Percentiles rank a stretch among this genome's conserved stretches.
Evolutionary conservation across 2,888 invertebrate genomes (phyloP).

Genomic region (Dysmachus trigonus): DNA sequence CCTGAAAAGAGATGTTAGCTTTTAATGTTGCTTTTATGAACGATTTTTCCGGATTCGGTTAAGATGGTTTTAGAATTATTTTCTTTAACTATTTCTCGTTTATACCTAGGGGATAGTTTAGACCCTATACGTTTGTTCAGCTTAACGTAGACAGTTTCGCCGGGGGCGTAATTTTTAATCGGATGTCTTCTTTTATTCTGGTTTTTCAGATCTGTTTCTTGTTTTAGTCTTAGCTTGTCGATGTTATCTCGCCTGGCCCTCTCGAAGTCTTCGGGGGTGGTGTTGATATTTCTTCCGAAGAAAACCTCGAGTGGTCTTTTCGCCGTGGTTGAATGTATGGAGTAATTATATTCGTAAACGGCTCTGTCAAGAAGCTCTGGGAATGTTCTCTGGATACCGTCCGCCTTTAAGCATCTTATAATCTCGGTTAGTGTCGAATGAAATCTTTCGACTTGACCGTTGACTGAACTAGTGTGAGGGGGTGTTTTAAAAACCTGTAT

Average conservation of each 20-base stretch:
- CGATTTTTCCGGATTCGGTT: not conserved
- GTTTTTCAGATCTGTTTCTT: not conserved
- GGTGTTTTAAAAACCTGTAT: not conserved
- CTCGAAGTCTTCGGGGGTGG: slow-evolving; percentile 3
- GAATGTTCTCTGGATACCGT: not conserved
- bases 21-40: too few species aligned
- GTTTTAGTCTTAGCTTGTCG: not conserved
- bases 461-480: not conserved
- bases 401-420: not conserved
- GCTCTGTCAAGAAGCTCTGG: slow-evolving; percentile 43
- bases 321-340: slow-evolving; percentile 43
- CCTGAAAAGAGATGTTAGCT: too few species aligned
- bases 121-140: not conserved
- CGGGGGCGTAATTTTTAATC: not conserved
- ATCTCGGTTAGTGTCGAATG: not conserved
- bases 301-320: slow-evolving; percentile 45
- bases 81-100: not conserved
- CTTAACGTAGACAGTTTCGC: not conserved
- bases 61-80: not conserved
- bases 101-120: not conserved
- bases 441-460: not conserved
- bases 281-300: slow-evolving; percentile 43
- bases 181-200: not conserved
- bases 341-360: slow-evolving; percentile 46
- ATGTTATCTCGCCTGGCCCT: slow-evolving; percentile 22